A percentile compares a stretch with the other conserved stretches of the same genome.
Conservation (phyloP, 2,113 vertebrate genomes). For the Callionymus lyra region DNA sequence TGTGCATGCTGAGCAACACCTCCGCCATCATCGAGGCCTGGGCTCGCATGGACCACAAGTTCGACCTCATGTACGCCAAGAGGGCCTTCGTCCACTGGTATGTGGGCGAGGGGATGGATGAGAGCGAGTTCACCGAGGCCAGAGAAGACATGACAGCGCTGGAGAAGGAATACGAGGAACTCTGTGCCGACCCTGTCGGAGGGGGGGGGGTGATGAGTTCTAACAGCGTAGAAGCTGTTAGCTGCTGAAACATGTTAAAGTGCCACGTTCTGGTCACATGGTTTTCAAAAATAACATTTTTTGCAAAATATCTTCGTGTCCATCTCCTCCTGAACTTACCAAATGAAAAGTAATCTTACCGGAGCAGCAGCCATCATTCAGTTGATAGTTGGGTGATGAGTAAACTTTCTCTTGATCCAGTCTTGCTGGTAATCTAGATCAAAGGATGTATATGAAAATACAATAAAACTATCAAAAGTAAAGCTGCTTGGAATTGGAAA, state of each 20-base stretch:
- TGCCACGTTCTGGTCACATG: constrained; percentile 29
- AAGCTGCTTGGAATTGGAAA: no score
- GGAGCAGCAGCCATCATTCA: no score
- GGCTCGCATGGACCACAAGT: constrained; percentile 78
- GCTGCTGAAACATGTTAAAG: no score
- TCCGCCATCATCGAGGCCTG: constrained; percentile 79
- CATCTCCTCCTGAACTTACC: no score
- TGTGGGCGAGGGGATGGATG: constrained; percentile 78
- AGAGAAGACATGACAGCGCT: constrained; percentile 83
- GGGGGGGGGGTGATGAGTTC: constrained; percentile 75
- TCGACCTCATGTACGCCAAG: constrained; percentile 81
- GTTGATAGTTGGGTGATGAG: no score
- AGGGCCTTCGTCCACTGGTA: constrained; percentile 80
- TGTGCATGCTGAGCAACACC: constrained; percentile 80
- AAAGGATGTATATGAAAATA: no score
- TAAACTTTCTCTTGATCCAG: no score
- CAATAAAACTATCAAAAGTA: no score
- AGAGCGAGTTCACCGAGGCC: constrained; percentile 80
- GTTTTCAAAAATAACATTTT: constrained; percentile 40
- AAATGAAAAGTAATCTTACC: no score
- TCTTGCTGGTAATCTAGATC: no score
- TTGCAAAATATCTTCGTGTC: neutral
- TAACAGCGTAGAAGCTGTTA: constrained; percentile 29
- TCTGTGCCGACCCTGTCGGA: constrained; percentile 71
- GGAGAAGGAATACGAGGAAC: constrained; percentile 86